phyloP scores from a whole-genome alignment of 2,113 vertebrate genomes.

The Macrotus californicus region DNA sequence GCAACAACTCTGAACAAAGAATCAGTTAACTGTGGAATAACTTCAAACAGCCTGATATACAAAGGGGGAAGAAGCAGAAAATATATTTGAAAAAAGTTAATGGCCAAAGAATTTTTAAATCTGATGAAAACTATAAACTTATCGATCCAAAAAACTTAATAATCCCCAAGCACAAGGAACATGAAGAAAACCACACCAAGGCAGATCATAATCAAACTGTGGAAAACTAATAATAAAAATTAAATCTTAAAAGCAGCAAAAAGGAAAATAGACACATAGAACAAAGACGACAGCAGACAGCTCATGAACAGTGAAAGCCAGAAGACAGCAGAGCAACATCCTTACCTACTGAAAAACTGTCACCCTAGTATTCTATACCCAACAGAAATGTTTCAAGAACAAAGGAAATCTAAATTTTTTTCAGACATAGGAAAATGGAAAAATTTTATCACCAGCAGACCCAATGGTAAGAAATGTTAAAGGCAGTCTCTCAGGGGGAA shows the following conservation, averaged over 20 bases:
- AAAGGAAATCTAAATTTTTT: neutral
- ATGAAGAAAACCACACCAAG: neutral
- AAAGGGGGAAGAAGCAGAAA: neutral
- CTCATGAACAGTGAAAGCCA: neutral
- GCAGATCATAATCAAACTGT: neutral
- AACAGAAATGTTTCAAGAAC: neutral
- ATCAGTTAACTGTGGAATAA: neutral
- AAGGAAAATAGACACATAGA: neutral
- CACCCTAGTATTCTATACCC: neutral
- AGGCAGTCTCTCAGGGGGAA: neutral
- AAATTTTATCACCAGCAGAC: neutral
- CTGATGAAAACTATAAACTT: neutral
- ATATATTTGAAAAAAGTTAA: neutral
- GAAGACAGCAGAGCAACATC: neutral
- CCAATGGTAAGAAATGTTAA: neutral
- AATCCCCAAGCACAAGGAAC: neutral
- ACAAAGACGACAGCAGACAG: neutral
- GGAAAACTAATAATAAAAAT: neutral
- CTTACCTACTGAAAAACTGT: neutral
- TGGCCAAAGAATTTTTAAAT: neutral
- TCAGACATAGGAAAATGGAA: neutral
- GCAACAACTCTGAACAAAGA: neutral
- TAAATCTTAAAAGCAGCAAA: neutral
- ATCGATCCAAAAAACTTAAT: neutral
- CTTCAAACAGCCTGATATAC: neutral